Percentiles rank a stretch among this genome's conserved stretches.
Conservation (phyloP, 2,797 vertebrate species). For the Poeciliopsis paucimaculata region DNA sequence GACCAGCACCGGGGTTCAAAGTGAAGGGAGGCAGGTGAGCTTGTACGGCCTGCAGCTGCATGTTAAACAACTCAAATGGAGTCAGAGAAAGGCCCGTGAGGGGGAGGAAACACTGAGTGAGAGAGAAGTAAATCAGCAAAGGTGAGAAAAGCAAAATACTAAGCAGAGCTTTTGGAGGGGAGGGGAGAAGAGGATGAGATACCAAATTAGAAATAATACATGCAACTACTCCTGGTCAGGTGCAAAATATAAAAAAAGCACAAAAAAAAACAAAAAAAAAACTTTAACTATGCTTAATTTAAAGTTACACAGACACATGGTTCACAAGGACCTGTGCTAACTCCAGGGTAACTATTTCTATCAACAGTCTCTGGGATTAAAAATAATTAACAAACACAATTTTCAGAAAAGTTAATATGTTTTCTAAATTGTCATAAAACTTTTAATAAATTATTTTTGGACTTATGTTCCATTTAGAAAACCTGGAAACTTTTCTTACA, state of each 20-base stretch:
- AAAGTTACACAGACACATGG: neutral
- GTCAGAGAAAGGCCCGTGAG: conserved; percentile 62
- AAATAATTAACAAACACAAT: neutral
- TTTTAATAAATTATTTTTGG: neutral
- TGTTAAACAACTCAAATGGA: conserved; percentile 74
- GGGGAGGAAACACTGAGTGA: conserved; percentile 23
- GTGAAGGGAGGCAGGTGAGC: conserved; percentile 81
- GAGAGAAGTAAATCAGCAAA: conserved; percentile 10
- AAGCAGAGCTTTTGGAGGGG: conserved; percentile 5
- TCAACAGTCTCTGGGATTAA: conserved; percentile 16
- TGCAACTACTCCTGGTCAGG: neutral
- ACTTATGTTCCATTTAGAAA: neutral
- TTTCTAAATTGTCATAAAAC: neutral
- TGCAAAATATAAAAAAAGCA: neutral
- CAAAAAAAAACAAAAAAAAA: too few relatives aligned
- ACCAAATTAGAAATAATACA: conserved; percentile 16
- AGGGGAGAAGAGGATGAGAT: conserved; percentile 14
- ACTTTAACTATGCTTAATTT: neutral
- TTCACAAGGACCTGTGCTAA: neutral
- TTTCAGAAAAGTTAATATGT: neutral
- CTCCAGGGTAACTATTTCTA: neutral
- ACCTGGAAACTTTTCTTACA: neutral
- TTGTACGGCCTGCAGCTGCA: conserved; percentile 76
- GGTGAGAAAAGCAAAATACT: conserved; percentile 44
- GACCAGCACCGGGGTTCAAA: conserved; percentile 75